These are phyloP conservation scores for Hiodon tergisus DNA, from an alignment of 2,113 vertebrate genomes.

Conservation along the genomic window DNA sequence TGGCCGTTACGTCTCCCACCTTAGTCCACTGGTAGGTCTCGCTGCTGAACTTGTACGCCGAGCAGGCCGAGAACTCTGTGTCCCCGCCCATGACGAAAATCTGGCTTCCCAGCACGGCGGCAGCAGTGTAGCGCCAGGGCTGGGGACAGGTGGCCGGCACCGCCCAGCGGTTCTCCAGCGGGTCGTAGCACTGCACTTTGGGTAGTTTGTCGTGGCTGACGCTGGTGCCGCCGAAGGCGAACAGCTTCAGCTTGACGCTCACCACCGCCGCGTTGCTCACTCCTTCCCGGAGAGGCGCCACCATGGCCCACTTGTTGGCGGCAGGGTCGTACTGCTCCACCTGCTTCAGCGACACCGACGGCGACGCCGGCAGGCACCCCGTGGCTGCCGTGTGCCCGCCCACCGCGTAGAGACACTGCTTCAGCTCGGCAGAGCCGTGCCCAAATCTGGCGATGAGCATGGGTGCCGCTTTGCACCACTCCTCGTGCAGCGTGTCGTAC, in stretches of 20 bases:
- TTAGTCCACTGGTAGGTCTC: conserved; percentile 78
- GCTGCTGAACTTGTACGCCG: conserved; percentile 75
- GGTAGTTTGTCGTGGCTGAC: conserved; percentile 74
- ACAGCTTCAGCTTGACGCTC: conserved; percentile 73
- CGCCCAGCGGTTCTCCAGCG: conserved; percentile 71
- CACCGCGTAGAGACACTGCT: conserved; percentile 71
- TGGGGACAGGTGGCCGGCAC: conserved; percentile 73
- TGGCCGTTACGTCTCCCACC: conserved; percentile 74
- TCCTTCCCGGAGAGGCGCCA: conserved; percentile 71
- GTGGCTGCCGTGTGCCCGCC: conserved; percentile 74
- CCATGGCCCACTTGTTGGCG: conserved; percentile 76
- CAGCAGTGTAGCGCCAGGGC: conserved; percentile 76
- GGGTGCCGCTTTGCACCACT: conserved; percentile 74
- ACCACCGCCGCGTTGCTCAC: conserved; percentile 78
- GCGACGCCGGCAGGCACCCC: conserved; percentile 71
- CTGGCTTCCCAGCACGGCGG: conserved; percentile 71
- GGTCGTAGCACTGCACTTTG: conserved; percentile 77
- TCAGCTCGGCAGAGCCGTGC: conserved; percentile 73
- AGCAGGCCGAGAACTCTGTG: conserved; percentile 75
- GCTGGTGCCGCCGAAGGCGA: conserved; percentile 75
- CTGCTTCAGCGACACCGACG: conserved; percentile 75
- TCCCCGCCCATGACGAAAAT: conserved; percentile 76
- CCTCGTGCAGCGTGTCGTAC: conserved; percentile 73
- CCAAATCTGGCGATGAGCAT: conserved; percentile 79
- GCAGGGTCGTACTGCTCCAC: conserved; percentile 76